Evolutionary conservation across 2,113 vertebrate genomes (phyloP).

Genomic region (Petromus typicus): DNA sequence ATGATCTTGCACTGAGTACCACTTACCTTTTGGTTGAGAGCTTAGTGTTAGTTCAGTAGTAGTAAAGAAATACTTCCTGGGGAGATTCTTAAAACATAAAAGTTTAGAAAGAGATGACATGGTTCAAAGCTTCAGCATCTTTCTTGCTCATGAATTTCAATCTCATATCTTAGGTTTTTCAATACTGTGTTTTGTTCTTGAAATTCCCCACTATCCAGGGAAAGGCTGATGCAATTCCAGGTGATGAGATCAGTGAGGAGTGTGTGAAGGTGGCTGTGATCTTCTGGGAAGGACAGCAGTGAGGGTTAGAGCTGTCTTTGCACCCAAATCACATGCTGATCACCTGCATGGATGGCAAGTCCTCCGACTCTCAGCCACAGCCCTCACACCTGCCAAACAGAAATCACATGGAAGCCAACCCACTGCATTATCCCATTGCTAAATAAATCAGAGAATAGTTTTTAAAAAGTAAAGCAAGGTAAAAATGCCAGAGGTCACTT

Average conservation of each 20-base stretch:
- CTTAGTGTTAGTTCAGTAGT: background rate
- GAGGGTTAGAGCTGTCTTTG: fast-evolving
- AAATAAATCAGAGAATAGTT: background rate
- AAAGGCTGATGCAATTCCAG: background rate
- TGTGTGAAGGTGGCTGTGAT: background rate
- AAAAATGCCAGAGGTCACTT: background rate
- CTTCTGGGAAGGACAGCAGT: background rate
- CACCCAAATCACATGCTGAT: background rate
- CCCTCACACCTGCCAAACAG: background rate
- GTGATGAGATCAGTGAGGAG: background rate
- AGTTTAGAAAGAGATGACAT: background rate
- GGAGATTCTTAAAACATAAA: background rate
- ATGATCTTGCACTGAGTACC: background rate
- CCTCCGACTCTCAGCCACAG: background rate
- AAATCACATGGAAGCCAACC: background rate
- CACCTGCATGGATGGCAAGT: fast-evolving
- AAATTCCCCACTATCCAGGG: background rate
- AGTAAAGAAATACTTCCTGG: background rate
- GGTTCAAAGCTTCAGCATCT: background rate
- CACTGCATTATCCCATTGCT: background rate
- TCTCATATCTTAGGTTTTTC: background rate
- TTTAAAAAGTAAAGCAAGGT: background rate
- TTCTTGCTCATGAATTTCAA: background rate
- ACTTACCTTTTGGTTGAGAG: background rate
- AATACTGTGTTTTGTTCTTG: background rate